These are phyloP conservation scores for Melinaea marsaeus DNA, from an alignment of 2,888 invertebrate genomes.

Conservation along the genomic window DNA sequence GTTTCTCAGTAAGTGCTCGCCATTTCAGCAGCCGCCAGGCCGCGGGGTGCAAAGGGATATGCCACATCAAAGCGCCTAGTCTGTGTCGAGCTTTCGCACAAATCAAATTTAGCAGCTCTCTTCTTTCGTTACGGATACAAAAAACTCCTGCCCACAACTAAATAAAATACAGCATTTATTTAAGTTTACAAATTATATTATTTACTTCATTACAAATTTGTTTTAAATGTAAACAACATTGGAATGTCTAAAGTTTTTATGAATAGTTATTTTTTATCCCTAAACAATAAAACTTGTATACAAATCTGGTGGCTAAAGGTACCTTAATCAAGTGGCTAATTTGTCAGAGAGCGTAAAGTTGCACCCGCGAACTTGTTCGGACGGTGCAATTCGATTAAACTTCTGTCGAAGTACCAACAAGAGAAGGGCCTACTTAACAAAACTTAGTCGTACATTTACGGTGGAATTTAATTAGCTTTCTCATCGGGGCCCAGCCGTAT, in stretches of 20 bases:
- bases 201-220: neutral
- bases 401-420: constrained; percentile 60
- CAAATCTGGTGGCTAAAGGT: constrained; percentile 1
- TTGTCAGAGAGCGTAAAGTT: constrained; percentile 68
- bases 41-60: constrained; percentile 41
- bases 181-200: neutral
- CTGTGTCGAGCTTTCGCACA: constrained; percentile 56
- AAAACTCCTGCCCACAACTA: constrained; percentile 38
- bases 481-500: constrained; percentile 46
- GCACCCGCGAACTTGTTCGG: constrained; percentile 51
- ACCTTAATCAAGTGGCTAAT: constrained; percentile 61
- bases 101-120: constrained; percentile 74
- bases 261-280: neutral
- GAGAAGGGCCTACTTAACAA: constrained; percentile 65
- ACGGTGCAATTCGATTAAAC: constrained; percentile 75
- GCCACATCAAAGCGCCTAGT: constrained; percentile 72
- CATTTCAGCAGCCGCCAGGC: constrained; percentile 56
- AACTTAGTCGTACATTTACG: constrained; percentile 61
- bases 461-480: constrained; percentile 70
- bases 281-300: neutral
- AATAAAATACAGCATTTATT: constrained; percentile 7
- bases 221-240: too few relatives aligned
- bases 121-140: constrained; percentile 60
- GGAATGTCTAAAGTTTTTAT: neutral
- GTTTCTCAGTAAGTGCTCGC: constrained; percentile 72